Conservation (phyloP, 2,797 vertebrate species). For the Orestias chungarensis region DNA sequence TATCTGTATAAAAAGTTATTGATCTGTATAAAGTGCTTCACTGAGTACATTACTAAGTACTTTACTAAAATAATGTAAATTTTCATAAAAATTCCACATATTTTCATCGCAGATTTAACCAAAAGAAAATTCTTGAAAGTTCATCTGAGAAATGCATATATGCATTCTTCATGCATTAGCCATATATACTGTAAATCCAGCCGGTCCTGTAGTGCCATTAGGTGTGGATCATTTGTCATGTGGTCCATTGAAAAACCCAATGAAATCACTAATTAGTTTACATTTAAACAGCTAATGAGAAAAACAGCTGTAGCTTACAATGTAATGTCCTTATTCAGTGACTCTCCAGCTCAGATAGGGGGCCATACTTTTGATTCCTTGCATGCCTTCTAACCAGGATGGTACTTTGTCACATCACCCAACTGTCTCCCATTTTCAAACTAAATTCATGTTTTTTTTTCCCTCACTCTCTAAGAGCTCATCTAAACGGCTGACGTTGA, state of each 20-base stretch:
- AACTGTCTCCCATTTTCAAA: constrained; percentile 41
- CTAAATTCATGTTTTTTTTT: constrained; percentile 72
- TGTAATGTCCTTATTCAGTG: constrained; percentile 49
- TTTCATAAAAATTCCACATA: background rate
- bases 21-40: background rate
- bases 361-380: constrained; percentile 65
- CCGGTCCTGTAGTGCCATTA: background rate
- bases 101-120: background rate
- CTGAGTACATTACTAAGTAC: background rate
- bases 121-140: background rate
- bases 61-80: no score
- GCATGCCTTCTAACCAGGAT: constrained; percentile 70
- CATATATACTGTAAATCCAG: background rate
- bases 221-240: background rate
- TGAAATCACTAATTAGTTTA: background rate
- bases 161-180: background rate
- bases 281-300: constrained; percentile 13
- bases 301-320: constrained; percentile 3
- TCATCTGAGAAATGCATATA: background rate
- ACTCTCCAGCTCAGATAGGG: constrained; percentile 61
- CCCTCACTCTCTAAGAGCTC: constrained; percentile 65
- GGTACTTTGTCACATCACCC: constrained; percentile 60
- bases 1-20: background rate
- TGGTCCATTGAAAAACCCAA: background rate
- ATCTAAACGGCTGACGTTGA: constrained; percentile 83